These are phyloP conservation scores for Crocuta crocuta DNA, from an alignment of 2,113 vertebrate genomes.

Conservation along the genomic window DNA sequence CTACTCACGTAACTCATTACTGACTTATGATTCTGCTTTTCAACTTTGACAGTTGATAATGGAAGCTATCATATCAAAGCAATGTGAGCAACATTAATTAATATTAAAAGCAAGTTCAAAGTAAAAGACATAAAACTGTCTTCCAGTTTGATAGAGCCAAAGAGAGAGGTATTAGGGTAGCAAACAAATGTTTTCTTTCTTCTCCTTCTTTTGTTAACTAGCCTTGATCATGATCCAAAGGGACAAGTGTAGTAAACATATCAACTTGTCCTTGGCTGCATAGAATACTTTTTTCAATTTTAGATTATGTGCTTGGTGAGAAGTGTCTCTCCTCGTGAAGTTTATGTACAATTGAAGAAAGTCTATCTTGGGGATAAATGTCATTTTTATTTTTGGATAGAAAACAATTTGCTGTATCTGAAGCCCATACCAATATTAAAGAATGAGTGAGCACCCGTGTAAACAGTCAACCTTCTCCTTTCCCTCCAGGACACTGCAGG, in stretches of 20 bases:
- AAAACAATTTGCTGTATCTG: not conserved
- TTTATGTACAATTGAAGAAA: not conserved
- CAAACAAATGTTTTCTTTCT: not conserved
- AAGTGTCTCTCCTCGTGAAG: not conserved
- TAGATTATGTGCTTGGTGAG: not conserved
- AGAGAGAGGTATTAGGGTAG: not conserved
- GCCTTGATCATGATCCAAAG: not conserved
- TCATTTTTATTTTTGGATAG: not conserved
- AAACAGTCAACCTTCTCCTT: not conserved
- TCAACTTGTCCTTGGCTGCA: not conserved
- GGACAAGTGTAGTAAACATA: not conserved
- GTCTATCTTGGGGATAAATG: not conserved
- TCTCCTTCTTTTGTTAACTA: not conserved
- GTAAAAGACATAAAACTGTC: not conserved
- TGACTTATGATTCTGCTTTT: not conserved
- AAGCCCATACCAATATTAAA: not conserved
- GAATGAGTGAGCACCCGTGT: not conserved
- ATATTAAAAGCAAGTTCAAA: not conserved
- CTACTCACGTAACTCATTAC: not conserved
- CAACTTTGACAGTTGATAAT: not conserved
- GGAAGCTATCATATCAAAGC: constrained; percentile 5
- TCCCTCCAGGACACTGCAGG: rapidly evolving
- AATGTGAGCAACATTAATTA: not conserved
- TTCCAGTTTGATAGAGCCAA: not conserved
- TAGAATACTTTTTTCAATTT: not conserved